These are phyloP conservation scores for Drosophila sechellia DNA, from an alignment of 1,140 invertebrate genomes.

Conservation along the genomic window DNA sequence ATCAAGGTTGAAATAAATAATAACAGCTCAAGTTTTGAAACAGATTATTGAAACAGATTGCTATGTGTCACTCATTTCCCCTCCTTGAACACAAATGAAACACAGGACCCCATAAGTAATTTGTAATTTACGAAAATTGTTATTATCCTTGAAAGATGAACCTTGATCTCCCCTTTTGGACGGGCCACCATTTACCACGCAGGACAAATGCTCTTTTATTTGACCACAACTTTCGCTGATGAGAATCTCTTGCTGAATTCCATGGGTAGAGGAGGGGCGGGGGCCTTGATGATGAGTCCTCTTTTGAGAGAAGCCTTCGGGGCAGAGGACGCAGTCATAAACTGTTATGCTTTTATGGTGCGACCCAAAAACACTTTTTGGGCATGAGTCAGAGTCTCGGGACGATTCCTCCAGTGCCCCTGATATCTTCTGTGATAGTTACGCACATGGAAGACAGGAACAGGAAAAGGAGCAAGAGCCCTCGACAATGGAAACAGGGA, in stretches of 20 bases:
- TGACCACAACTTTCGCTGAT: conserved; percentile 52
- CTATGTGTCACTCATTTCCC: not conserved
- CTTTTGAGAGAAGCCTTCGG: conserved; percentile 7
- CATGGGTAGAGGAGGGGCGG: not conserved
- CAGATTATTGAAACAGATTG: too few species aligned
- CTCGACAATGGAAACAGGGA: conserved; percentile 33
- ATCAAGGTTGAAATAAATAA: too few species aligned
- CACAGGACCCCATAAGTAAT: conserved; percentile 40
- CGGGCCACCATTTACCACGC: conserved; percentile 38
- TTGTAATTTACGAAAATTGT: conserved; percentile 81
- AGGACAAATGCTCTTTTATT: conserved; percentile 66
- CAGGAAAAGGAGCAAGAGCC: conserved; percentile 36
- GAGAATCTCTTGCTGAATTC: conserved; percentile 40
- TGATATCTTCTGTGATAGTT: conserved; percentile 5
- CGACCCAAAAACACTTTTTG: conserved; percentile 60
- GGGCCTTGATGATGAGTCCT: conserved; percentile 34
- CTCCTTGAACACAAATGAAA: not conserved
- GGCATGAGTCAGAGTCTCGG: conserved; percentile 52
- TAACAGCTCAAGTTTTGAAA: too few species aligned
- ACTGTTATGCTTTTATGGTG: conserved; percentile 80
- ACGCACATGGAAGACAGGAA: conserved; percentile 30
- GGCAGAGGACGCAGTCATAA: conserved; percentile 36
- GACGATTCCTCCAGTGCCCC: conserved; percentile 1
- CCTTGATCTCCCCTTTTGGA: conserved; percentile 31
- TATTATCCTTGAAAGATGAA: conserved; percentile 64